Evolutionary conservation across 2,888 invertebrate species (phyloP), one percentile per base, ranked within the genome.

Genomic region (Drosophila flavopinicola): DNA sequence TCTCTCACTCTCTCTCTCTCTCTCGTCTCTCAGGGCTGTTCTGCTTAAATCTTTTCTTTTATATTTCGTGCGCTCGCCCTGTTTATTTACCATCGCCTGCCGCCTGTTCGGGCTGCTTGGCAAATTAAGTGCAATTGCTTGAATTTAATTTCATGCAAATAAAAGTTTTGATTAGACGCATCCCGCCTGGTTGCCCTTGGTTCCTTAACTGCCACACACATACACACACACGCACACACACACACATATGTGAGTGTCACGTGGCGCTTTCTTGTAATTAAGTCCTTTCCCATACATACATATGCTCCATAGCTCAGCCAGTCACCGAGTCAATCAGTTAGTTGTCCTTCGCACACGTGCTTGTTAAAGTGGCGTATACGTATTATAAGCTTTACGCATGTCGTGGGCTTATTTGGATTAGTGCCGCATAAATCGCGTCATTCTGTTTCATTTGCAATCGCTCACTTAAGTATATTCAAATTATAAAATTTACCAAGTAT

Each of bases 121-220:
- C 71, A 88, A 88, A 89, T 89, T 87, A 88, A 89, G 88, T 89
- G 88, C 89, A 89, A 88, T 88, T 89, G 88, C 88, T 89, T 78
- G 89, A 89, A 89, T 87, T 85, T 86, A 89, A 88, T 88, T 88
- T 88, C 88, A 88, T 86, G 89, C 88, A 88, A 89, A 88, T 89
- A 89, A 89, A 88, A 89, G 88, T 88, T 88, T 88, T 88, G 88
- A 84, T 84, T 84, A 84, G 88, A 86, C 80, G 85, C 69, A 75
- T 52, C 39, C 42, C 57, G 5, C 9, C 42, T 9, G 15, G 39
- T 35, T 45, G 29, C 39, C 64, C 37, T 41, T 38, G 37, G 45
- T 25, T 39, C 27, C 42, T 37, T 41, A 4, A 2, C 29, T 25
- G 9, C 41, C 20, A 29, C 17, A 9, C 13, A 37, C 42, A 37